Conservation (phyloP, 2,888 invertebrate genomes). For the Clusia tigrina region DNA sequence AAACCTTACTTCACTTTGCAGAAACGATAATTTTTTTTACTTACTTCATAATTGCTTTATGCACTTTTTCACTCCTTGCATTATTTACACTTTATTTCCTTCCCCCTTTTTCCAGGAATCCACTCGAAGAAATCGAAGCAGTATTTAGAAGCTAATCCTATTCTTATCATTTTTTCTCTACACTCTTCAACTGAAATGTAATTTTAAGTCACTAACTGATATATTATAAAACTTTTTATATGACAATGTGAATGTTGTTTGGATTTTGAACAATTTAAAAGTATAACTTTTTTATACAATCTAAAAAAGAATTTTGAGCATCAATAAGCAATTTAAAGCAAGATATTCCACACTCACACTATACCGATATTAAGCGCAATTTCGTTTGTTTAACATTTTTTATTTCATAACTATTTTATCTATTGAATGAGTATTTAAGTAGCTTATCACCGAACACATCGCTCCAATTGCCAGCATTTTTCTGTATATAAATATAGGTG, state of each 20-base stretch:
- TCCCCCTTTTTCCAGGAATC: constrained; percentile 60
- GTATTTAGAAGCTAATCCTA: constrained; percentile 63
- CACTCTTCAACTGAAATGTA: constrained; percentile 36
- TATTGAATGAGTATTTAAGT: too few relatives aligned
- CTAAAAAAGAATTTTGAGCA: too few relatives aligned
- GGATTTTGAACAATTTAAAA: too few relatives aligned
- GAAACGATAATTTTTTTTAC: constrained; percentile 33
- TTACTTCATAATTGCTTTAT: constrained; percentile 35
- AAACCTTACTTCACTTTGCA: constrained; percentile 32
- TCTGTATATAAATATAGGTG: too few relatives aligned
- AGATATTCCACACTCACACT: too few relatives aligned
- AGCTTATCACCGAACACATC: too few relatives aligned
- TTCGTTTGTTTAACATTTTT: too few relatives aligned
- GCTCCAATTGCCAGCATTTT: too few relatives aligned
- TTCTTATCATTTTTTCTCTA: constrained; percentile 14
- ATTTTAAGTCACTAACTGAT: constrained; percentile 28
- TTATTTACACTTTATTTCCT: constrained; percentile 33
- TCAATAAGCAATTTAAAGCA: too few relatives aligned
- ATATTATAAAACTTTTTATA: constrained; percentile 1
- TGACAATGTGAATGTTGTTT: background rate
- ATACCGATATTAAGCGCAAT: too few relatives aligned
- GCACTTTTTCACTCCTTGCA: constrained; percentile 1
- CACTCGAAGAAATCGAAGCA: constrained; percentile 65
- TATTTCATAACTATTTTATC: too few relatives aligned
- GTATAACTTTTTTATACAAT: too few relatives aligned